phyloP scores from a whole-genome alignment of 2,888 invertebrate species.

The Acanthopleura granulata region DNA sequence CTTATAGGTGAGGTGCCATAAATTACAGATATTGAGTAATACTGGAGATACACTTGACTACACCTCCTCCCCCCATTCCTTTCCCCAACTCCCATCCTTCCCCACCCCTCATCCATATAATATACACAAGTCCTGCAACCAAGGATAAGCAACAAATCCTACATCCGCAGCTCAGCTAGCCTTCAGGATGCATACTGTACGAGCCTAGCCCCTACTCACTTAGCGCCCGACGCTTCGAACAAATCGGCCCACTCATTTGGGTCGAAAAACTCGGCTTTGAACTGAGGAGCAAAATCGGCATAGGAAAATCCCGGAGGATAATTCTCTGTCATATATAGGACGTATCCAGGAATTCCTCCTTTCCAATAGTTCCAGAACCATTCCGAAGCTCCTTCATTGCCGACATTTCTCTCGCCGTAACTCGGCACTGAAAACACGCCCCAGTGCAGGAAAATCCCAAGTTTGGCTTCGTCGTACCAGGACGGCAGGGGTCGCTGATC shows the following conservation, averaged over 20 bases:
- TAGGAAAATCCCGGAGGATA: conserved; percentile 89
- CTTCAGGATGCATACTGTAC: too few relatives aligned
- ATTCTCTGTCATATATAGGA: conserved; percentile 82
- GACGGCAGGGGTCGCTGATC: conserved; percentile 65
- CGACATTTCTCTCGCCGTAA: conserved; percentile 27
- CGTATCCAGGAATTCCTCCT: conserved; percentile 42
- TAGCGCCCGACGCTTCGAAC: conserved; percentile 87
- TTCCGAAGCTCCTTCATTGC: conserved; percentile 71
- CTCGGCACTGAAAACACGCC: conserved; percentile 69
- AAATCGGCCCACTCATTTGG: conserved; percentile 86
- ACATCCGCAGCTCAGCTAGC: too few relatives aligned
- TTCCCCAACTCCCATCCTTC: too few relatives aligned
- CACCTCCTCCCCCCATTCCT: too few relatives aligned
- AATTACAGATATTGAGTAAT: too few relatives aligned
- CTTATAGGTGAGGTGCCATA: too few relatives aligned
- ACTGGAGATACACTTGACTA: too few relatives aligned
- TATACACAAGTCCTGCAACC: too few relatives aligned
- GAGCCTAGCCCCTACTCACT: conserved; percentile 72
- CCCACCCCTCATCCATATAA: too few relatives aligned
- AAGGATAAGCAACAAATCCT: too few relatives aligned
- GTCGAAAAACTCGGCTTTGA: conserved; percentile 89
- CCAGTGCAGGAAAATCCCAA: conserved; percentile 72
- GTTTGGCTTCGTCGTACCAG: conserved; percentile 71
- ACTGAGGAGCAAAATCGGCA: conserved; percentile 89
- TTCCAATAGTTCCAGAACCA: conserved; percentile 94